Evolutionary conservation across 2,113 vertebrate genomes (phyloP), one percentile per base, ranked within the genome.

Genomic region (Pedionomus torquatus): DNA sequence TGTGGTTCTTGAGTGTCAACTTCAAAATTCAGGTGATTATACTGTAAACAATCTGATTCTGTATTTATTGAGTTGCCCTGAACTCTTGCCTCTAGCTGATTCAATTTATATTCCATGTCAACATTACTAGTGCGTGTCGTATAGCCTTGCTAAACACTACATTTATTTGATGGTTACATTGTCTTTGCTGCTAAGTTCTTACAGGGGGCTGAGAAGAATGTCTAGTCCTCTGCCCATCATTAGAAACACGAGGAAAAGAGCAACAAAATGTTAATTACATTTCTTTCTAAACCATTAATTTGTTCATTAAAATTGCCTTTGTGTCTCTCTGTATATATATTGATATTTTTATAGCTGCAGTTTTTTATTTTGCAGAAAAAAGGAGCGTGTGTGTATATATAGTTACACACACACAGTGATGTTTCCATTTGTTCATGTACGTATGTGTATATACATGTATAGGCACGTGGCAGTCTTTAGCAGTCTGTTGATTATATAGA

Each of bases 21-120:
- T 94, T 94, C 19, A 20, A 44, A 64, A 82, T 77, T 58, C 60
- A 90, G 64, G 51, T 84, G 70, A 84, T 55, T 55, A 43, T 64
- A 54, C 57, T 77, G 17, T 95, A 77, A 95, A 88, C 54, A 58
- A 8, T 60, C 31, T 61, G 35, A 41, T 76, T 85, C 89, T 90
- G 17, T 87, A 43, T 92, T 95, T 95, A 60, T 83, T 79, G 52
- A 96, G 78, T 69, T 85, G 35, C 33, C 90, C 61, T 96, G 71
- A 97, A 84, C 64, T 91, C 88, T 84, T 94, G 70, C 77, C 78
- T 94, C 17, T 31, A 44, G 46, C 33, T 95, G 75, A 90, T 81
- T 95, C 72, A 89, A 55, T 95, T 97, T 94, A 39, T 96, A 87
- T 93, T 77, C 60, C 48, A 25, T 66, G 66, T 93, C 91, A 94